Evolutionary conservation across 2,113 vertebrate genomes (phyloP).

Genomic region (Elachura formosa): DNA sequence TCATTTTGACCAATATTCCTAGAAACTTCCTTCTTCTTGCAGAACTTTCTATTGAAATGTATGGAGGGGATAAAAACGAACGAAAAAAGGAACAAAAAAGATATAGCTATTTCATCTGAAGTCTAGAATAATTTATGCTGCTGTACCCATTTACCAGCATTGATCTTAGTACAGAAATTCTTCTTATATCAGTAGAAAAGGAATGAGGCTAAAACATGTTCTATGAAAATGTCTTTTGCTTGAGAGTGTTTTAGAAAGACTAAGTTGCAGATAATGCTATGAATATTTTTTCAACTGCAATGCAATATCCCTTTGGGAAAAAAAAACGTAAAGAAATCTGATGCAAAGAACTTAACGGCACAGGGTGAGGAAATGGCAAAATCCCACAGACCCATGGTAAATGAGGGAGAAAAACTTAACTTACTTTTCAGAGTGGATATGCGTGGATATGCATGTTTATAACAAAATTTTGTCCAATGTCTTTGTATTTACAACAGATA

Average conservation of each 20-base stretch:
- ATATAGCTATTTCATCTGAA: neutral
- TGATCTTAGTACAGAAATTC: constrained; percentile 13
- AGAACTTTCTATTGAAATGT: neutral
- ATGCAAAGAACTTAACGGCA: neutral
- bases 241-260: neutral
- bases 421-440: neutral
- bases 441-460: neutral
- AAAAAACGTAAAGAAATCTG: neutral
- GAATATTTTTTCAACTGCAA: neutral
- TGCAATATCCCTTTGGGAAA: neutral
- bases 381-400: neutral
- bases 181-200: neutral
- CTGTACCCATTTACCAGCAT: neutral
- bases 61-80: neutral
- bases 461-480: neutral
- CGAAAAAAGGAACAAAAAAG: neutral
- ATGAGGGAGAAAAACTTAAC: neutral
- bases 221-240: neutral
- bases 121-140: neutral
- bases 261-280: neutral
- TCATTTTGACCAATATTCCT: neutral
- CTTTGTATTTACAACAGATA: neutral
- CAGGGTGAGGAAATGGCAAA: neutral
- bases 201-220: neutral
- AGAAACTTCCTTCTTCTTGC: neutral